A percentile compares a stretch with the other conserved stretches of the same genome.
Conservation (phyloP, 2,888 invertebrate species). For the Sipha maydis region DNA sequence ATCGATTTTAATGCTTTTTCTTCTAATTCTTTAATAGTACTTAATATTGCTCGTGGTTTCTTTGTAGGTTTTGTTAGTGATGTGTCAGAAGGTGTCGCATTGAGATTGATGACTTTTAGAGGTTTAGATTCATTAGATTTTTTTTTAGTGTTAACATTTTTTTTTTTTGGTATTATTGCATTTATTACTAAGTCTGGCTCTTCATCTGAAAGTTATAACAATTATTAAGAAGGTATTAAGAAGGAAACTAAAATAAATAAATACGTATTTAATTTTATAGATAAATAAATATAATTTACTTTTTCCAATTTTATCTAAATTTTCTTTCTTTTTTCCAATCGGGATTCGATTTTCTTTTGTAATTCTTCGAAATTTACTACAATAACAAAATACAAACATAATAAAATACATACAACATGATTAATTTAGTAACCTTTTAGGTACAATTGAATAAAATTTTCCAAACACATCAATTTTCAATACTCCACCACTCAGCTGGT, state of each 20-base stretch:
- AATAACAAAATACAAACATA: too few species aligned
- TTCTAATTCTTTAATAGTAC: constrained; percentile 49
- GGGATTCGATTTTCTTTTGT: constrained; percentile 47
- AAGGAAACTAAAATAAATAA: background rate
- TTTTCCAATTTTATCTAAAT: constrained; percentile 19
- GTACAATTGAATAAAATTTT: too few species aligned
- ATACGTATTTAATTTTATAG: background rate
- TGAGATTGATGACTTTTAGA: background rate
- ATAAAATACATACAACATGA: background rate
- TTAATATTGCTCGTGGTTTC: constrained; percentile 8
- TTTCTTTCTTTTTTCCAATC: constrained; percentile 31
- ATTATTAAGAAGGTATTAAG: background rate
- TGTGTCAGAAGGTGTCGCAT: constrained; percentile 34
- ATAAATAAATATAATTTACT: constrained; percentile 22
- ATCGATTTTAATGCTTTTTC: constrained; percentile 18
- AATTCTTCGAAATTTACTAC: background rate
- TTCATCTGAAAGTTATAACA: constrained; percentile 3
- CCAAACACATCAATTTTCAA: too few species aligned
- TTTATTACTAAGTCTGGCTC: background rate
- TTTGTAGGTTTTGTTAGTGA: background rate
- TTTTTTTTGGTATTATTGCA: background rate
- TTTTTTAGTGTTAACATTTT: background rate
- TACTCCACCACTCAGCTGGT: too few species aligned
- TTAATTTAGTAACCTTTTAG: background rate
- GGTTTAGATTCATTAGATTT: background rate